Base-by-base conservation (phyloP, 2,797 vertebrate species). In the Rhinoraja longicauda region DNA sequence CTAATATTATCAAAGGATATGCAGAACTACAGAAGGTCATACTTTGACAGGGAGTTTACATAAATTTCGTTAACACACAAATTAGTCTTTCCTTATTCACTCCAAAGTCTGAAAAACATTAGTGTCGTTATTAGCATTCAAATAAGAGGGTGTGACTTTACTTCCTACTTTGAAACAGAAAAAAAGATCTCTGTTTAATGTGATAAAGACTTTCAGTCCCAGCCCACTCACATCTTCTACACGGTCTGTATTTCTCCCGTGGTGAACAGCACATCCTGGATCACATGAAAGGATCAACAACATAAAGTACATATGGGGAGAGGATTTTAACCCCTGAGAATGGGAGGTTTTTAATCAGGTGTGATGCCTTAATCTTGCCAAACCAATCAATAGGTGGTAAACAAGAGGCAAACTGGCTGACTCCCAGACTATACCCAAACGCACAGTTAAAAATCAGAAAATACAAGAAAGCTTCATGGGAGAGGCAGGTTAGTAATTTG, bases 201-300 rank as follows among this genome's bases (percentile, higher is more conserved):
- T 92, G 90, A 92, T 92, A 92, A 91, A 92, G 70, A 53, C n/a
- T 91, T 91, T 39, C 90, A 72, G 90, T 26, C 70, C 45, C 70
- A 57, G 39, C 39, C 90, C 70, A 75, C 70, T 36, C 24, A 73
- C 75, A 92, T 92, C 70, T 75, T 29, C 4, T 29, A 75, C 13
- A n/a, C 24, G 67, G 92, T 88, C 32, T 88, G 57, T 15, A 88
- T 32, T 64, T 88, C 84, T 64, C 39, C 12, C 39, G 45, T 75
- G 70, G 53, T 92, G 6, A 12, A 39, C 9, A 92, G 45, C 36
- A 73, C 24, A 64, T 75, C 39, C n/a, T n/a, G n/a, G n/a, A n/a
- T n/a, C 39, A 92, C 29, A 39, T 29, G 13, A 75, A 75, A 75
- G 90, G 2, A 73, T 53, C 19, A 92, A 36, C 70, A 73, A 92